These are phyloP conservation scores for Melanerpes formicivorus DNA, from an alignment of 2,113 vertebrate genomes.

Conservation along the genomic window DNA sequence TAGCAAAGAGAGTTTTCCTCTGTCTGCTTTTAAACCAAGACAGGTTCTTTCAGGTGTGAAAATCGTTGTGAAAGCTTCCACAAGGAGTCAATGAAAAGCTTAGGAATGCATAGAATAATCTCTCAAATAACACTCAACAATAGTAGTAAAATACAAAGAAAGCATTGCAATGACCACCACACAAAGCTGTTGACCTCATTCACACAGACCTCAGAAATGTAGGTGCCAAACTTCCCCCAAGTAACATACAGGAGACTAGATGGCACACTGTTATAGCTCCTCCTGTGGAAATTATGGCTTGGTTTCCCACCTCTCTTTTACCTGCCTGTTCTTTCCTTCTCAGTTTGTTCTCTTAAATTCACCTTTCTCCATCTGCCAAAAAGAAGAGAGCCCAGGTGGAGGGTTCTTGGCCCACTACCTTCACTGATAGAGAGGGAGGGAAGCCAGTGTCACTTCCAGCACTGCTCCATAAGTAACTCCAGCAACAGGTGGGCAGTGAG, in stretches of 20 bases:
- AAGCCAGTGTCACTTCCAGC: neutral
- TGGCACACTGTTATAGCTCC: neutral
- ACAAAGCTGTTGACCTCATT: neutral
- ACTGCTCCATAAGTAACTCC: neutral
- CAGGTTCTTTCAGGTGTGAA: neutral
- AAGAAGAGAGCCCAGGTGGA: neutral
- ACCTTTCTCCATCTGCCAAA: neutral
- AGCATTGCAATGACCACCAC: neutral
- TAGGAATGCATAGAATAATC: neutral
- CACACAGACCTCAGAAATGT: neutral
- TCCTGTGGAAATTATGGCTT: neutral
- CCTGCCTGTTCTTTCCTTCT: neutral
- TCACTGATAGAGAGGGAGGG: rapidly evolving
- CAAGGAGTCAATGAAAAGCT: neutral
- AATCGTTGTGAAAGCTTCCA: neutral
- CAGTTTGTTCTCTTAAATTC: neutral
- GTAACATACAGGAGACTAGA: neutral
- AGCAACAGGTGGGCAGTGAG: neutral
- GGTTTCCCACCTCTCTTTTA: neutral
- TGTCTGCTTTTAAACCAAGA: slow-evolving; percentile 12
- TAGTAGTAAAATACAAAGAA: slow-evolving; percentile 10
- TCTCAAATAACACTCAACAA: neutral
- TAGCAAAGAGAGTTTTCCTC: neutral
- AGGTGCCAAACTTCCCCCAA: neutral
- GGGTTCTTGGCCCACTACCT: neutral